phyloP scores from a whole-genome alignment of 2,888 invertebrate species.

The Lypha dubia region DNA sequence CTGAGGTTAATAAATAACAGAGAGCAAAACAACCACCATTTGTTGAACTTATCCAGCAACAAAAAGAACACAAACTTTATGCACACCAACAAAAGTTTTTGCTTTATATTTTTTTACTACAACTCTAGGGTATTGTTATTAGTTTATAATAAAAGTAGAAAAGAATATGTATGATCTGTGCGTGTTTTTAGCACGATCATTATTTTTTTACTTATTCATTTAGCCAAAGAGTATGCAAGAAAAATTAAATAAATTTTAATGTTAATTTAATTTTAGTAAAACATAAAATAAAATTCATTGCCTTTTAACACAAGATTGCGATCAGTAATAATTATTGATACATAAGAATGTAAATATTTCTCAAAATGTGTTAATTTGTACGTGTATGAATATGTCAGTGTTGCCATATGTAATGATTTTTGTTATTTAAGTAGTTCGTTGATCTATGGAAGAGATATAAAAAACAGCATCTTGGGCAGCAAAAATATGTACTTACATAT shows the following conservation, averaged over 20 bases:
- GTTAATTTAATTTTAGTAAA: too few species aligned
- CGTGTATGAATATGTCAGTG: too few species aligned
- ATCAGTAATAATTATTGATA: too few species aligned
- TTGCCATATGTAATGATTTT: too few species aligned
- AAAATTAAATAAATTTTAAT: not conserved
- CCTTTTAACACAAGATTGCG: too few species aligned
- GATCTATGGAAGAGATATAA: too few species aligned
- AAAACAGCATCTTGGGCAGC: too few species aligned
- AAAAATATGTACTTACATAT: too few species aligned
- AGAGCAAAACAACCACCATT: slow-evolving; percentile 38
- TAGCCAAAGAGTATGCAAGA: not conserved
- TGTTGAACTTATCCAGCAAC: not conserved
- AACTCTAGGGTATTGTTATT: not conserved
- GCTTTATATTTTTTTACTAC: not conserved
- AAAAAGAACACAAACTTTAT: not conserved
- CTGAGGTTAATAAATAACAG: not conserved
- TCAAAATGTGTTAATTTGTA: too few species aligned
- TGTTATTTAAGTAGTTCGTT: too few species aligned
- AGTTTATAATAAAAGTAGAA: not conserved
- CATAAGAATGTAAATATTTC: too few species aligned
- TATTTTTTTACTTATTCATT: not conserved
- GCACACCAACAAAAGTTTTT: not conserved
- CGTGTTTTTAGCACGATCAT: not conserved
- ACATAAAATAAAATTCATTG: too few species aligned
- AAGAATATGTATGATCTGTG: not conserved